These are phyloP conservation scores for Probaryconus sp. DNA, from an alignment of 1,140 invertebrate genomes.

Conservation along the genomic window DNA sequence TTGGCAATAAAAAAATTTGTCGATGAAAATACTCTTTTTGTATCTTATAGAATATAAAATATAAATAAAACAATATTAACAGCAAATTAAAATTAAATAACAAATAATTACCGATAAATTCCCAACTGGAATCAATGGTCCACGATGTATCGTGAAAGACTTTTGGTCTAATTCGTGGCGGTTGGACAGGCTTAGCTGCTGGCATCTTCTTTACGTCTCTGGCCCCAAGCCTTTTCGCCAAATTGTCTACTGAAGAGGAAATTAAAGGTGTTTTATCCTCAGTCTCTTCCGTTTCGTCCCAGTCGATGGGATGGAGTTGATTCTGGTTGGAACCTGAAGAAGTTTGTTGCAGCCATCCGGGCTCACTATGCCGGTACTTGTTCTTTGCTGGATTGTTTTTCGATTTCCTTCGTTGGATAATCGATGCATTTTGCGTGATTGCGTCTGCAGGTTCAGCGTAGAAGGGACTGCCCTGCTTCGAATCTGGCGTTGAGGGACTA, in stretches of 20 bases:
- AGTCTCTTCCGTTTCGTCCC: constrained; percentile 77
- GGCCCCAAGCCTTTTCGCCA: constrained; percentile 77
- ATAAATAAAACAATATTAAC: neutral
- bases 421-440: constrained; percentile 79
- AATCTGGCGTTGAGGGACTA: constrained; percentile 72
- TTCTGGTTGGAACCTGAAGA: constrained; percentile 71
- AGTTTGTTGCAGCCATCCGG: constrained; percentile 80
- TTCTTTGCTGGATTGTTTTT: constrained; percentile 69
- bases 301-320: constrained; percentile 80
- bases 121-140: constrained; percentile 92
- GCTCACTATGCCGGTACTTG: constrained; percentile 82
- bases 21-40: neutral
- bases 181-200: constrained; percentile 84
- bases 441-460: constrained; percentile 95
- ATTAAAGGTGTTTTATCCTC: constrained; percentile 77
- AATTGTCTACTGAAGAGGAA: constrained; percentile 85
- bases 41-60: constrained; percentile 1
- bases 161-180: constrained; percentile 82
- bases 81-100: constrained; percentile 6
- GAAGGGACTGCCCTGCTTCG: constrained; percentile 89
- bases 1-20: too few relatives aligned
- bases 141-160: constrained; percentile 84
- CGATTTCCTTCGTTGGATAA: constrained; percentile 72
- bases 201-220: constrained; percentile 77
- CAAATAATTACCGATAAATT: constrained; percentile 85